Conservation (phyloP, 1,140 invertebrate genomes). For the Leptinotarsa texana region DNA sequence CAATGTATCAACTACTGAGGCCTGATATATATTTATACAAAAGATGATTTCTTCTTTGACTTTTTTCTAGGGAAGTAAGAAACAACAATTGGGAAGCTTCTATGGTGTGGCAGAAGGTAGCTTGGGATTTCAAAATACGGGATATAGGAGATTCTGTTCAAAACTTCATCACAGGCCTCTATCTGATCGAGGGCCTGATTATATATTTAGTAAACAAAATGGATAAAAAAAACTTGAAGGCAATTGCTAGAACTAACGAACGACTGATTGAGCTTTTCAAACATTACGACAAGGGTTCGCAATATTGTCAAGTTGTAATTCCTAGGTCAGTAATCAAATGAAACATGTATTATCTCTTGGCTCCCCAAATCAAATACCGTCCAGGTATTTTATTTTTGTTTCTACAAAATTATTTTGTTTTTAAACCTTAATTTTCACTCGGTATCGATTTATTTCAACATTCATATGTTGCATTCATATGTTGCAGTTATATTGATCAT, state of each 20-base stretch:
- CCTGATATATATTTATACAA: too few relatives aligned
- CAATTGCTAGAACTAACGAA: constrained; percentile 46
- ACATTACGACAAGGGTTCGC: constrained; percentile 43
- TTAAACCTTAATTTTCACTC: too few relatives aligned
- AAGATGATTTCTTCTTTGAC: too few relatives aligned
- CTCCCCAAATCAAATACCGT: too few relatives aligned
- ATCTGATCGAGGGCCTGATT: constrained; percentile 56
- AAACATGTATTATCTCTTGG: too few relatives aligned
- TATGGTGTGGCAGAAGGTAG: constrained; percentile 55
- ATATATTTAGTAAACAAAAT: constrained; percentile 55
- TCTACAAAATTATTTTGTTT: too few relatives aligned
- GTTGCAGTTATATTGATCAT: too few relatives aligned
- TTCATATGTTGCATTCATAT: too few relatives aligned
- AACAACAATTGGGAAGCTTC: constrained; percentile 56
- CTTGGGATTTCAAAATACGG: constrained; percentile 46
- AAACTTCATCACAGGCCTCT: constrained; percentile 52
- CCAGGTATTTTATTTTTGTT: too few relatives aligned
- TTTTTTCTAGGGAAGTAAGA: constrained; percentile 45
- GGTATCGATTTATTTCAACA: too few relatives aligned
- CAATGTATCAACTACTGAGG: too few relatives aligned
- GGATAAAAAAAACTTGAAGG: constrained; percentile 54
- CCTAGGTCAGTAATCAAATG: constrained; percentile 43
- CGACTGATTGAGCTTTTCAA: constrained; percentile 50
- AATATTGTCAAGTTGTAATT: constrained; percentile 45
- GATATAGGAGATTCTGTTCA: constrained; percentile 48